Conservation (phyloP, 92 coral and sea anemone genomes). For the Bergia puertoricense region DNA sequence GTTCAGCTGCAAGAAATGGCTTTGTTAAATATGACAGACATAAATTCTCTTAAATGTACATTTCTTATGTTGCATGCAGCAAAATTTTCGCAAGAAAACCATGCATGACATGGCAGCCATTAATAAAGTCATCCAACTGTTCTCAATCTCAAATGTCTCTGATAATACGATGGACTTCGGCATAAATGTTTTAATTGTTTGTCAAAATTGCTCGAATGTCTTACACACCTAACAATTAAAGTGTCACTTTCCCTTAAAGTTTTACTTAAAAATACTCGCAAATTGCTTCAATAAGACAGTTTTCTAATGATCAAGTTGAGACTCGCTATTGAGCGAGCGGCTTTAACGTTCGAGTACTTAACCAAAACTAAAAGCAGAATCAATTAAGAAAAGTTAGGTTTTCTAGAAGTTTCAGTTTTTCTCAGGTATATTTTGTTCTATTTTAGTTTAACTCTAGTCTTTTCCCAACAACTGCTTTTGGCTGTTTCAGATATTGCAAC, state of each 20-base stretch:
- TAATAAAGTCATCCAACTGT: background rate
- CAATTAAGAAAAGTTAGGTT: background rate
- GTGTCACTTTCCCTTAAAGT: background rate
- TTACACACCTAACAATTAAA: background rate
- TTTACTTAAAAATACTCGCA: no score
- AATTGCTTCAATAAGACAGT: background rate
- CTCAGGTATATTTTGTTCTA: background rate
- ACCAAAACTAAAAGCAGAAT: background rate
- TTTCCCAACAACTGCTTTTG: background rate
- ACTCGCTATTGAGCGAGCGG: no score
- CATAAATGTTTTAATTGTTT: no score
- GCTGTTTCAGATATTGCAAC: background rate
- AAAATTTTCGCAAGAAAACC: background rate
- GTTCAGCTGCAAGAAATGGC: slow-evolving; percentile 7
- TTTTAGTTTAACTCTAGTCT: background rate
- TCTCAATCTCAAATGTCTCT: background rate
- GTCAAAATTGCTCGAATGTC: background rate
- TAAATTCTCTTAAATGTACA: background rate
- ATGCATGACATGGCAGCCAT: background rate
- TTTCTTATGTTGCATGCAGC: background rate
- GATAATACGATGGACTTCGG: background rate
- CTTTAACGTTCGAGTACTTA: background rate
- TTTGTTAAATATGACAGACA: background rate
- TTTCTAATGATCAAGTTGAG: background rate
- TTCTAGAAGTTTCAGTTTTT: background rate